phyloP scores from a whole-genome alignment of 2,888 invertebrate species.

The Diarsia mendica region DNA sequence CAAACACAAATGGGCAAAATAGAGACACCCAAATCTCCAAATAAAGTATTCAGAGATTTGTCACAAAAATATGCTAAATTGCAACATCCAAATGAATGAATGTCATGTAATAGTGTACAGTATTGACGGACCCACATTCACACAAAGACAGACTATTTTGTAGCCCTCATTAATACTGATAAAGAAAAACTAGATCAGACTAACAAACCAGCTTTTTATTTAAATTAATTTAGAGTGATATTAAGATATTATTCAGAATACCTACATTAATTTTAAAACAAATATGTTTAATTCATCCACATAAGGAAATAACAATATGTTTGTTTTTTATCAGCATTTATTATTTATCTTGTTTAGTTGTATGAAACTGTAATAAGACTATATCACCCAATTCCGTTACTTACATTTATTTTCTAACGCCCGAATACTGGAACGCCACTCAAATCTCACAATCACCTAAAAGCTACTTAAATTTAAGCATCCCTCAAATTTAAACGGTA shows the following conservation, averaged over 20 bases:
- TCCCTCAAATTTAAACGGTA: too few relatives aligned
- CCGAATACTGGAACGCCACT: too few relatives aligned
- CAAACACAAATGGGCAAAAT: background rate
- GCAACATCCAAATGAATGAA: background rate
- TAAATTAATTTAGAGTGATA: background rate
- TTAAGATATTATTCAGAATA: background rate
- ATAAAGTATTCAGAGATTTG: background rate
- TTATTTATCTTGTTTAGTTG: too few relatives aligned
- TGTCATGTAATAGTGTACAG: background rate
- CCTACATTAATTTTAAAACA: background rate
- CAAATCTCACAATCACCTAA: too few relatives aligned
- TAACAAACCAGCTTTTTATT: background rate
- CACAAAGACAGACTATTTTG: background rate
- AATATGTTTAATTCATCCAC: background rate
- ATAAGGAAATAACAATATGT: background rate
- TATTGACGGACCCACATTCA: background rate
- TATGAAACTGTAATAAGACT: too few relatives aligned
- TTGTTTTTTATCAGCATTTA: background rate
- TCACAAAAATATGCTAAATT: background rate
- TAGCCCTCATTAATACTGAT: background rate
- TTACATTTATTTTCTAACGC: background rate
- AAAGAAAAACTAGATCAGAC: conserved; percentile 2
- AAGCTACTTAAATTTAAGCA: too few relatives aligned
- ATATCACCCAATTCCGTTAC: background rate
- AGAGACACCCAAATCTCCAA: background rate